Conservation (phyloP, 1,140 invertebrate species). For the Trichonephila inaurata region DNA sequence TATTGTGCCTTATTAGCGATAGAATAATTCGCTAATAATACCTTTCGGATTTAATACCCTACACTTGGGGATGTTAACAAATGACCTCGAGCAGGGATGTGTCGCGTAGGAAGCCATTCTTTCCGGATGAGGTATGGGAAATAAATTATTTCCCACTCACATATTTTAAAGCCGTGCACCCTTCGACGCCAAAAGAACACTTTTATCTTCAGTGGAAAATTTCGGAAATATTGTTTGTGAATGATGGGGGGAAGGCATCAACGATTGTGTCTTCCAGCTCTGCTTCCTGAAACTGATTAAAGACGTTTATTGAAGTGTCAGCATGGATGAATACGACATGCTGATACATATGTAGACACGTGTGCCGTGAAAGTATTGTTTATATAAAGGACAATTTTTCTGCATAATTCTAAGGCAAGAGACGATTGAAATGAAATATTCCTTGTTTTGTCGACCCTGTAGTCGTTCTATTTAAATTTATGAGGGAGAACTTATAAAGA, state of each 20-base stretch:
- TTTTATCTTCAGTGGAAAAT: background rate
- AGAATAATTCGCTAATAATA: background rate
- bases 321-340: no score
- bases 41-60: slow-evolving; percentile 2
- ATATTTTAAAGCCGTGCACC: background rate
- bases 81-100: background rate
- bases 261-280: background rate
- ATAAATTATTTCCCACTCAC: background rate
- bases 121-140: background rate
- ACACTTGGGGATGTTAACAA: background rate
- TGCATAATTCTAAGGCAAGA: no score
- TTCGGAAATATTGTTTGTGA: background rate
- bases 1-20: background rate
- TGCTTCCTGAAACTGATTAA: no score
- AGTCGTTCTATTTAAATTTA: no score
- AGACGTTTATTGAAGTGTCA: no score
- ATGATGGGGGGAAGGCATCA: background rate
- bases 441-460: no score
- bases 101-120: background rate
- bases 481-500: no score
- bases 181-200: background rate
- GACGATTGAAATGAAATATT: no score
- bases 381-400: no score
- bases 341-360: no score
- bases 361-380: no score